Evolutionary conservation across 2,797 vertebrate species (phyloP), one percentile per base, ranked within the genome.

Genomic region (Sebastes dallii): DNA sequence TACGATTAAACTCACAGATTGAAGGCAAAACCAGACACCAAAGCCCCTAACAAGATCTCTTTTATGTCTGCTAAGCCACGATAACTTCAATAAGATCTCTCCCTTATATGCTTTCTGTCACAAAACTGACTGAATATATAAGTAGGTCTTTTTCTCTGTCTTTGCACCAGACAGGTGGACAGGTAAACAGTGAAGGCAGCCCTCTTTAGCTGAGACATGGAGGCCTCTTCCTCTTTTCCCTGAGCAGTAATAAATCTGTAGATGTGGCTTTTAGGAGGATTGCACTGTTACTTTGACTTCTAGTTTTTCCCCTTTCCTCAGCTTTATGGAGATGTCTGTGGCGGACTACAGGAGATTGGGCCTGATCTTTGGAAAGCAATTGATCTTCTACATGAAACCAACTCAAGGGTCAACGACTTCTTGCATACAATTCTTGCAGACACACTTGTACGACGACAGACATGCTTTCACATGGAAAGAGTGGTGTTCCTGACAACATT

Each of bases 21-120:
- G 88, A 93, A 81, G 58, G 85, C 69, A 91, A 92, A 94, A 93
- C 86, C 92, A 94, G 93, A 92, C 75, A 65, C 59, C 25, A 66
- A 76, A 66, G 32, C 22, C 66, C 32, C 32, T 70, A 50, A 83
- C 62, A 65, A 70, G 66, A 81, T 69, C 50, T 68, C n/a, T 74
- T 78, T 72, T 80, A 59, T 65, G 50, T 83, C 50, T 62, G 52
- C 34, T 61, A 75, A 55, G 18, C 32, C 20, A 34, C 4, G 1
- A 66, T 66, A 25, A 72, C 73, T 78, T 59, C 68, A 77, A 75
- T 72, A 76, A 74, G 56, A 77, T 68, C n/a, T 58, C 30, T 73
- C 32, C 6, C 27, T 55, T 25, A 18, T 34, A 60, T 65, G 32
- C 18, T 2, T 20, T 79, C 52, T 83, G 58, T 77, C 20, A 54